phyloP scores from a whole-genome alignment of 2,113 vertebrate species.

The Athene cunicularia region DNA sequence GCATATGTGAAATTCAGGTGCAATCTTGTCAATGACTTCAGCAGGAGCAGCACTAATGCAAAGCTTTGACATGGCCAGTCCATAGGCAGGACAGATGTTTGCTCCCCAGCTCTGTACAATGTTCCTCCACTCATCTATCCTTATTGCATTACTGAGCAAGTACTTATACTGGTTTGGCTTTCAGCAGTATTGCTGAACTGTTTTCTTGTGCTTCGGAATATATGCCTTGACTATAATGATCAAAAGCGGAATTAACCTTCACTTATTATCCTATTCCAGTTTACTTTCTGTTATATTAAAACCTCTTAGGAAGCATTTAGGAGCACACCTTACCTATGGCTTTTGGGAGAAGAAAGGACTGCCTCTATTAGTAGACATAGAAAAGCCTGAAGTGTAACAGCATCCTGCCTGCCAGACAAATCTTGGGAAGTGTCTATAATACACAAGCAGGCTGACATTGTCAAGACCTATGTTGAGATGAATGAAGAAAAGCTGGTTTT shows the following conservation, averaged over 20 bases:
- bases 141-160: not conserved
- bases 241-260: not conserved
- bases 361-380: not conserved
- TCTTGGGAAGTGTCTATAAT: not conserved
- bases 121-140: not conserved
- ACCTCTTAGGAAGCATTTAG: not conserved
- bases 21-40: not conserved
- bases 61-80: not conserved
- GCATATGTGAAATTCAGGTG: not conserved
- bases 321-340: not conserved
- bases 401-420: not conserved
- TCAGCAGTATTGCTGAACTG: not conserved
- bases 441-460: not conserved
- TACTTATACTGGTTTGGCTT: not conserved
- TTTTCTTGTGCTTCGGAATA: not conserved
- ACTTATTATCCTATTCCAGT: not conserved
- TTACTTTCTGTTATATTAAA: not conserved
- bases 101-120: not conserved
- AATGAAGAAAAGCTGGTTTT: not conserved
- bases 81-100: not conserved
- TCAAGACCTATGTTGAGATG: not conserved
- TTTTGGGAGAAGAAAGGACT: not conserved
- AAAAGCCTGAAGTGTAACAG: not conserved
- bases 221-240: not conserved
- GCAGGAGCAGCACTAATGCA: not conserved